Percentiles rank a stretch among this genome's conserved stretches.
phyloP scores from a whole-genome alignment of 2,113 vertebrate species.

The Antigone vipio region DNA sequence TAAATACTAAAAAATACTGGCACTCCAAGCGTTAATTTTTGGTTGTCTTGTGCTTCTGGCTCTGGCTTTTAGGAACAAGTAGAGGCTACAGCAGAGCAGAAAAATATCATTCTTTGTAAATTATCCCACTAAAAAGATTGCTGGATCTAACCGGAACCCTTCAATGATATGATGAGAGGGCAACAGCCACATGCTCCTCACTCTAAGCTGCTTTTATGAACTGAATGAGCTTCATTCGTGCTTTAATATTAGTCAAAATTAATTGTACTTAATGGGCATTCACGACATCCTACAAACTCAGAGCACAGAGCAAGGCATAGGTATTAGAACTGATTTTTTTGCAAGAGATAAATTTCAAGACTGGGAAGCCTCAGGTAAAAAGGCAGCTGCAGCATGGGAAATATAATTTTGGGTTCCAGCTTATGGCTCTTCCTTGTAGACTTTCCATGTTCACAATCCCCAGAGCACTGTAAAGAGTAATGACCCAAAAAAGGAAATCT shows the following conservation, averaged over 20 bases:
- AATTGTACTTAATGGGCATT: neutral
- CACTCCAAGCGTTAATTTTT: neutral
- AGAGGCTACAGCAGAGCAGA: neutral
- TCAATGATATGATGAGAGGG: neutral
- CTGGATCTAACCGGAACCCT: neutral
- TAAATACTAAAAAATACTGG: neutral
- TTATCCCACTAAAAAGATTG: neutral
- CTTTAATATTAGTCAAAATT: neutral
- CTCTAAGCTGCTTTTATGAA: neutral
- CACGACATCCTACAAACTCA: neutral
- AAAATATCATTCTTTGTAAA: neutral
- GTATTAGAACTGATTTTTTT: neutral
- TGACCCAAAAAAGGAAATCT: neutral
- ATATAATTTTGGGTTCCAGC: neutral
- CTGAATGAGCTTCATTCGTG: accelerated
- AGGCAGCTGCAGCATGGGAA: neutral
- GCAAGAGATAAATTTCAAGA: neutral
- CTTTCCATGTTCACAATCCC: neutral
- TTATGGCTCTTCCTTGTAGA: neutral
- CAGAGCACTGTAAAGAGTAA: neutral
- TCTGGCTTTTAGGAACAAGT: neutral
- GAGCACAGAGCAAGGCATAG: neutral
- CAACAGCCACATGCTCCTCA: neutral
- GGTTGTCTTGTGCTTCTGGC: neutral
- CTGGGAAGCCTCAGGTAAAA: neutral